phyloP scores from a whole-genome alignment of 1,140 invertebrate species.

The Zaprionus vittiger region DNA sequence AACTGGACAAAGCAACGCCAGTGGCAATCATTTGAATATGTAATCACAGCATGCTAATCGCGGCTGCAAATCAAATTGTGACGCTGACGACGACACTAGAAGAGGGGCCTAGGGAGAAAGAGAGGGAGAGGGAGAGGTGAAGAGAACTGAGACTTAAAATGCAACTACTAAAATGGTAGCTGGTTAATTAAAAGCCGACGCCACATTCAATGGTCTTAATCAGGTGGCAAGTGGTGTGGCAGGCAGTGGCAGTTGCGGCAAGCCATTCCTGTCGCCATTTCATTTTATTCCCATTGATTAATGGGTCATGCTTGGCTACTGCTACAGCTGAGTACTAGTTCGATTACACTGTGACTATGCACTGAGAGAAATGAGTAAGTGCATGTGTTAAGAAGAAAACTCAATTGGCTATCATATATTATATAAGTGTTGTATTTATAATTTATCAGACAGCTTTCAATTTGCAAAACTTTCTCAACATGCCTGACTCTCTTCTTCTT shows the following conservation, averaged over 20 bases:
- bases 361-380: not conserved
- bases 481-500: too few species aligned
- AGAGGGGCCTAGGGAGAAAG: conserved; percentile 2
- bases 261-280: conserved; percentile 42
- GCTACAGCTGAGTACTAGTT: not conserved
- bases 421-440: too few species aligned
- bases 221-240: conserved; percentile 30
- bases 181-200: conserved; percentile 43
- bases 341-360: not conserved
- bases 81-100: conserved; percentile 21
- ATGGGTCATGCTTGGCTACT: conserved; percentile 19
- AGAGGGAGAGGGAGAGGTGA: not conserved
- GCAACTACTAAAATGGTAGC: not conserved
- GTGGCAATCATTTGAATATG: conserved; percentile 77
- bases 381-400: too few species aligned
- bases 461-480: too few species aligned
- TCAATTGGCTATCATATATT: too few species aligned
- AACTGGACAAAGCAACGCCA: conserved; percentile 46
- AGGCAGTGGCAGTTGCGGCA: conserved; percentile 11
- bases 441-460: too few species aligned
- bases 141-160: not conserved
- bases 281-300: conserved; percentile 39
- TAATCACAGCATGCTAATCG: conserved; percentile 71
- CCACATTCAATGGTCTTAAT: conserved; percentile 36
- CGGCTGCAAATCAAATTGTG: conserved; percentile 67